Percentiles rank a stretch among this genome's conserved stretches.
These are phyloP conservation scores for Sarcophaga caerulescens DNA, from an alignment of 2,888 invertebrate species.

Conservation along the genomic window DNA sequence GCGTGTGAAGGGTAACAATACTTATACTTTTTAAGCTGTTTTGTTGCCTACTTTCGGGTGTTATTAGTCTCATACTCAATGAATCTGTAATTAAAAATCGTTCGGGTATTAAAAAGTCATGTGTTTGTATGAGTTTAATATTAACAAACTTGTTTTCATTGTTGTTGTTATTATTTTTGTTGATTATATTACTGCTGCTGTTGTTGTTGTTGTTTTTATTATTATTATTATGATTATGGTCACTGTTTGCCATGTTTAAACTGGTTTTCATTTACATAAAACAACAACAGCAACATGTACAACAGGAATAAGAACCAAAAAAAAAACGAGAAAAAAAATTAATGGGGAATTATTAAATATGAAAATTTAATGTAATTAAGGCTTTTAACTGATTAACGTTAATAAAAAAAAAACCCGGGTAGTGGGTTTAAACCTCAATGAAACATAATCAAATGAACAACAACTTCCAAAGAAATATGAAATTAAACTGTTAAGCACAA, in stretches of 20 bases:
- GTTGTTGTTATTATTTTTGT: slow-evolving; percentile 5
- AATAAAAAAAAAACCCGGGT: background rate
- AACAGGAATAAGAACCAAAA: background rate
- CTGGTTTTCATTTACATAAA: background rate
- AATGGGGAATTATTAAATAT: slow-evolving; percentile 38
- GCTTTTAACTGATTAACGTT: slow-evolving; percentile 56
- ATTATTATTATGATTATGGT: slow-evolving; percentile 23
- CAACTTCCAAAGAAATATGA: background rate
- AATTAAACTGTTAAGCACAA: too few species aligned
- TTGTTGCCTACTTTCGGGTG: background rate
- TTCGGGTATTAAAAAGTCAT: slow-evolving; percentile 8
- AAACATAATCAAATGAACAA: background rate
- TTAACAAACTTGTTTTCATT: slow-evolving; percentile 28
- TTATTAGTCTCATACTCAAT: slow-evolving; percentile 2
- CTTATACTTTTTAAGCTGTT: background rate
- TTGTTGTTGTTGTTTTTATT: slow-evolving; percentile 22
- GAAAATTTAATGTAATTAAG: slow-evolving; percentile 62
- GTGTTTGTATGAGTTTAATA: background rate
- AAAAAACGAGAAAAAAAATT: background rate
- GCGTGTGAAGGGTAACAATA: background rate
- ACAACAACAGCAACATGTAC: background rate
- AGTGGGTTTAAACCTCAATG: slow-evolving; percentile 4
- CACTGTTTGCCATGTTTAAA: slow-evolving; percentile 15
- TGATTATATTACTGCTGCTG: slow-evolving; percentile 12
- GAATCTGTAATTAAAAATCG: slow-evolving; percentile 46